Evolutionary conservation across 2,797 vertebrate species (phyloP).

Genomic region (Borostomias antarcticus): DNA sequence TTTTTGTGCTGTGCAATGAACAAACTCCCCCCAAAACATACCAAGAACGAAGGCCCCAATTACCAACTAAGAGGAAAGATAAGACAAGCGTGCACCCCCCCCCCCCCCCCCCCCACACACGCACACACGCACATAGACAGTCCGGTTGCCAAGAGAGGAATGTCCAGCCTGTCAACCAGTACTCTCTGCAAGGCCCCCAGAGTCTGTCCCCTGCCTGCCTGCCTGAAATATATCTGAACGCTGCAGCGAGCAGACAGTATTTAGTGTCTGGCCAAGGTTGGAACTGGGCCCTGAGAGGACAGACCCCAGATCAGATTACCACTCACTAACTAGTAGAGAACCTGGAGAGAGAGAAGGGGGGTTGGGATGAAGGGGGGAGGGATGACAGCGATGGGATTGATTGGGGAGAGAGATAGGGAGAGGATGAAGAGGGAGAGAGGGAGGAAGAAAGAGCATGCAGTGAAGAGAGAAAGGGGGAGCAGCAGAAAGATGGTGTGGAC

Average conservation of each 20-base stretch:
- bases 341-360: not conserved
- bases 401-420: constrained; percentile 27
- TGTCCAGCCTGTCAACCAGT: constrained; percentile 6
- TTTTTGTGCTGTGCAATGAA: constrained; percentile 29
- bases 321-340: not conserved
- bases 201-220: constrained; percentile 6
- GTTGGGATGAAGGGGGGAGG: constrained; percentile 5
- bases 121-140: constrained; percentile 2
- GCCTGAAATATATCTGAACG: constrained; percentile 55
- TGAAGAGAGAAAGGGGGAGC: not conserved
- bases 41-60: no score
- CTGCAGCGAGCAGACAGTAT: constrained; percentile 28
- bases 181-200: constrained; percentile 31
- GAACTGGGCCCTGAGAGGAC: constrained; percentile 51
- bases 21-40: no score
- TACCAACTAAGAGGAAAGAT: no score
- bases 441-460: not conserved
- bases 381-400: constrained; percentile 15
- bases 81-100: no score
- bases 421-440: constrained; percentile 38
- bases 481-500: not conserved
- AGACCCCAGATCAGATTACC: constrained; percentile 50
- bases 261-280: constrained; percentile 61
- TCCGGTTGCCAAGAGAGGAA: constrained; percentile 33
- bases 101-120: no score